Evolutionary conservation across 2,888 invertebrate species (phyloP).

Genomic region (Pseudolycoriella hygida): DNA sequence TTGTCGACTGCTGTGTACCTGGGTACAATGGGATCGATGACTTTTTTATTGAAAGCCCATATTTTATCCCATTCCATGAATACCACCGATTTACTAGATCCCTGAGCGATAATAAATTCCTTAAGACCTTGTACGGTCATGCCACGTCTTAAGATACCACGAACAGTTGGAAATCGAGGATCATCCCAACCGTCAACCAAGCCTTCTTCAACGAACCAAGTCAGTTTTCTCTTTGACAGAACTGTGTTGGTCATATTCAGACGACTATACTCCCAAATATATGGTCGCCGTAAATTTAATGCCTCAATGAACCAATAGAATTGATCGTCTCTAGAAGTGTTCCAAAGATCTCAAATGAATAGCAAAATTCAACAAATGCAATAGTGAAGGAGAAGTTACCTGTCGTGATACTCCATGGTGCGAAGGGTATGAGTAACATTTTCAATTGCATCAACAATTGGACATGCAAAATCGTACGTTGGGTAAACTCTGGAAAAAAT

Average conservation of each 20-base stretch:
- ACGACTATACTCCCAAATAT: conserved; percentile 93
- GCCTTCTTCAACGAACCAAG: conserved; percentile 93
- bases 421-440: conserved; percentile 93
- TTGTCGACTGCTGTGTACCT: conserved; percentile 73
- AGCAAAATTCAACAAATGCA: too few species aligned
- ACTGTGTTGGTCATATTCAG: conserved; percentile 98
- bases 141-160: conserved; percentile 87
- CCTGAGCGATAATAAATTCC: conserved; percentile 95
- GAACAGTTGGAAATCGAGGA: conserved; percentile 94
- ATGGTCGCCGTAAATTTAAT: conserved; percentile 67
- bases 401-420: conserved; percentile 96
- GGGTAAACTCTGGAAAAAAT: conserved; percentile 75
- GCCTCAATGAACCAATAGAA: conserved; percentile 95
- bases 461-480: conserved; percentile 99
- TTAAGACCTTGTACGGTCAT: conserved; percentile 95
- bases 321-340: conserved; percentile 59
- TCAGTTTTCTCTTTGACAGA: conserved; percentile 88
- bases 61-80: conserved; percentile 99
- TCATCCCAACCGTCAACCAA: conserved; percentile 98
- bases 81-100: conserved; percentile 90
- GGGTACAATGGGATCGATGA: conserved; percentile 89
- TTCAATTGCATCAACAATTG: conserved; percentile 95
- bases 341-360: too few species aligned
- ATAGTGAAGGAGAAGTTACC: too few species aligned
- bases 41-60: conserved; percentile 98